Evolutionary conservation across 2,797 vertebrate genomes (phyloP).

Genomic region (Fratercula arctica): DNA sequence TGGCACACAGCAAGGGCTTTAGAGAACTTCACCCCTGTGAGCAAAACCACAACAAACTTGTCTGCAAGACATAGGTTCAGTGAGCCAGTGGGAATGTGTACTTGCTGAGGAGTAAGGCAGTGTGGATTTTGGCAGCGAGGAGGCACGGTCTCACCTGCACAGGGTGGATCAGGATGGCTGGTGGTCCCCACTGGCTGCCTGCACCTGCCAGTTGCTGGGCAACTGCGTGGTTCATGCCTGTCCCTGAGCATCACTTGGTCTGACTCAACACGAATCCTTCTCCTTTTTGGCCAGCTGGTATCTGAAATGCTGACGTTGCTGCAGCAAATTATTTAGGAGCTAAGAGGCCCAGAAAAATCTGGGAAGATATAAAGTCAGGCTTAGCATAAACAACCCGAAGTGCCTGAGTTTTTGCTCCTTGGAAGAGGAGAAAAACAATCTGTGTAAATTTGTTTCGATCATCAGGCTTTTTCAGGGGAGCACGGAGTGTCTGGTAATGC

Average conservation of each 20-base stretch:
- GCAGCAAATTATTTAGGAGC: neutral
- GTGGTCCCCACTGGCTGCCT: neutral
- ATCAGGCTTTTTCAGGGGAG: neutral
- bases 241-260: neutral
- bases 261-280: slow-evolving; percentile 2
- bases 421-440: neutral
- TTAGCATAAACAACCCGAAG: neutral
- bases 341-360: neutral
- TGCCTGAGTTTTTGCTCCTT: neutral
- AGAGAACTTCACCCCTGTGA: neutral
- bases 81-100: neutral
- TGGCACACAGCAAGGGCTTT: neutral
- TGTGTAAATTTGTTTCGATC: slow-evolving; percentile 1
- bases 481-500: neutral
- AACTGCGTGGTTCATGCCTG: neutral
- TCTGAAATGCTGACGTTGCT: neutral
- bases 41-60: neutral
- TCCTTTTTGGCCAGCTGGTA: neutral
- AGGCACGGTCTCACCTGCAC: neutral
- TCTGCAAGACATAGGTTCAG: neutral
- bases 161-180: neutral
- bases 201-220: slow-evolving; percentile 64
- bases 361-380: neutral
- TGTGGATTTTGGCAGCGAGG: neutral
- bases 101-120: neutral